A percentile compares a stretch with the other conserved stretches of the same genome.
Evolutionary conservation across 2,797 vertebrate species (phyloP).

Genomic region (Sternotherus odoratus): DNA sequence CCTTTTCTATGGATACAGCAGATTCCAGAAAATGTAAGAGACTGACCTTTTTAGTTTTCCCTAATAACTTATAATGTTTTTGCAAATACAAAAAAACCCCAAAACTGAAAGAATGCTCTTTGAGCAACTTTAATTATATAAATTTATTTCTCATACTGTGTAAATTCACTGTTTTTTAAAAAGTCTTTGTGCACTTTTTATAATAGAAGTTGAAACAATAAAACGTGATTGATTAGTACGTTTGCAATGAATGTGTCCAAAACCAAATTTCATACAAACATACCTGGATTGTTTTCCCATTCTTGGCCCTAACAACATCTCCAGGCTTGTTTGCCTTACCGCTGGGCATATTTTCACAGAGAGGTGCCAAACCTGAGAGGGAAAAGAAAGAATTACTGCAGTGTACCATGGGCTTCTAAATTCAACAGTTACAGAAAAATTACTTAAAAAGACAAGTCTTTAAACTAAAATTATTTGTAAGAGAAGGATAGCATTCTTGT

Average conservation of each 20-base stretch:
- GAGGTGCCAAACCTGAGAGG: conserved; percentile 89
- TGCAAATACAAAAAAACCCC: background rate
- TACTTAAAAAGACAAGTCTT: background rate
- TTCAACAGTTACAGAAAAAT: background rate
- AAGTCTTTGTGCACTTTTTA: background rate
- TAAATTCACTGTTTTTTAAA: background rate
- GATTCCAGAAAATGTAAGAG: background rate
- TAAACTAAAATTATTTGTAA: background rate
- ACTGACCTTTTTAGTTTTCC: background rate
- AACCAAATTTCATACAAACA: background rate
- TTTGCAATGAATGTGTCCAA: background rate
- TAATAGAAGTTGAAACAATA: background rate
- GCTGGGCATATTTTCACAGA: conserved; percentile 99
- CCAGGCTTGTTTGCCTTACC: conserved; percentile 96
- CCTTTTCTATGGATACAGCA: background rate
- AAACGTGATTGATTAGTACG: background rate
- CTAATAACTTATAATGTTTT: background rate
- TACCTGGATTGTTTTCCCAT: conserved; percentile 99
- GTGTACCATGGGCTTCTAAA: background rate
- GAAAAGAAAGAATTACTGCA: conserved; percentile 5
- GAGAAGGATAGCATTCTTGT: background rate
- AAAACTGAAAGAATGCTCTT: background rate
- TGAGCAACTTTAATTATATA: background rate
- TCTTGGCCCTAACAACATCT: conserved; percentile 93
- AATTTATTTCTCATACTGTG: background rate